Evolutionary conservation across 2,888 invertebrate genomes (phyloP), one percentile per base, ranked within the genome.

Genomic region (Eristalis tenax): DNA sequence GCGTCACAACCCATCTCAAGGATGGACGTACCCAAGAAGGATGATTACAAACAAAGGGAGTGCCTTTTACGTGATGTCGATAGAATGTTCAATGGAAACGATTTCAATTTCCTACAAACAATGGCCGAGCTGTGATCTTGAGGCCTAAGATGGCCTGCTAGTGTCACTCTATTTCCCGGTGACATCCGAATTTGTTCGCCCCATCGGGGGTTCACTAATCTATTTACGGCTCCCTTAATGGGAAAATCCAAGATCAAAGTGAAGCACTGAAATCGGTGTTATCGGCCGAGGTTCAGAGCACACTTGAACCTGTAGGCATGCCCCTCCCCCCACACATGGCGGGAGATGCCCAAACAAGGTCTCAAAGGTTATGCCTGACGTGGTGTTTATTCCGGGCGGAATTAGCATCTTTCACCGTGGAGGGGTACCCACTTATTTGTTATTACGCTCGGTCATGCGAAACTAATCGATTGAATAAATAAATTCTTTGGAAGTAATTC

Each of bases 101-200:
- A 50, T 50, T 50, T 18, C 50, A 50, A 50, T 50, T 50, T 50
- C 50, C 50, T 18, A 1, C 18, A 50, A 50, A 50, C n/a, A 50
- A n/a, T 50, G 50, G 1, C 50, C 18, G 50, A 18, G 18, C 50
- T 50, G 5, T 43, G n/a, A 18, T 8, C 8, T n/a, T 50, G 50
- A 18, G 8, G 50, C 8, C 50, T 50, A 18, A 18, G 50, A 18
- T 50, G 50, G 50, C 35, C 74, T 74, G 74, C 56, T 22, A 65
- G 23, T 74, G 74, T 74, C 74, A 65, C 32, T 50, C 74, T 50
- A 74, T 74, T 74, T 74, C 64, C 74, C 56, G 64, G 0, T 11
- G 64, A 15, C 23, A 65, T 74, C 56, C 32, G 63, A 32, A 64
- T 50, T 50, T 32, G 63, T 59, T 43, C 35, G 13, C 70, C 61